Base-by-base conservation (phyloP, 2,888 invertebrate species). In the Timema podura region DNA sequence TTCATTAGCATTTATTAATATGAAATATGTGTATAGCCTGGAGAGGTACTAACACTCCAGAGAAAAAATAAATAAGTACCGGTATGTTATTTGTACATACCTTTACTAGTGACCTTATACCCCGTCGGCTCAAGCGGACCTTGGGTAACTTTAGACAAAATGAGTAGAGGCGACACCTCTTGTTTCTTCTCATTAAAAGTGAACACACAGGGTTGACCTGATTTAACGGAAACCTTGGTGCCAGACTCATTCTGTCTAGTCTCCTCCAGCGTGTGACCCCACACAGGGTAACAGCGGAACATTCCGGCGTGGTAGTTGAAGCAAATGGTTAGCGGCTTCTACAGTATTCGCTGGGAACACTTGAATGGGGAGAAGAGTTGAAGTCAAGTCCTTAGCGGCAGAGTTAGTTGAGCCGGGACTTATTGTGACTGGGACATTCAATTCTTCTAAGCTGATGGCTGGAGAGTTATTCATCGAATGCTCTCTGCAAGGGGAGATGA, bases 111-210 rank as follows among this genome's bases (percentile, higher is more conserved):
- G 30, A 75, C 73, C 72, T 73, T 74, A 64, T 76, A 75, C 13
- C 75, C 76, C 67, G 71, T 70, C 9, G 74, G 72, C 71, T 76
- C 75, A 47, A 65, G 46, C 6, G 73, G 70, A 30, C 75, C 73
- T 59, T 74, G 69, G 51, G 71, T 68, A 11, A 73, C 68, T 67
- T 76, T 76, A 2, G 70, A 59, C 44, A 76, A 61, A 49, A 72
- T 67, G 45, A 76, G 48, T 9, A 75, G 69, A 47, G 73, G 73
- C 45, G 72, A 61, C 5, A 61, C 44, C 30, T 61, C 61, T 61
- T 45, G 59, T n/a, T 10, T 45, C 46, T 70, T 70, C 44, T 68
- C 70, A 46, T 73, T 68, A 65, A 69, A 74, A 30, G 49, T 70
- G 10, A 75, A 69, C 9, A 74, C 15, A 51, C 70, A 72, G 3